phyloP scores from a whole-genome alignment of 2,113 vertebrate species.

The Drymodes brunneopygia region DNA sequence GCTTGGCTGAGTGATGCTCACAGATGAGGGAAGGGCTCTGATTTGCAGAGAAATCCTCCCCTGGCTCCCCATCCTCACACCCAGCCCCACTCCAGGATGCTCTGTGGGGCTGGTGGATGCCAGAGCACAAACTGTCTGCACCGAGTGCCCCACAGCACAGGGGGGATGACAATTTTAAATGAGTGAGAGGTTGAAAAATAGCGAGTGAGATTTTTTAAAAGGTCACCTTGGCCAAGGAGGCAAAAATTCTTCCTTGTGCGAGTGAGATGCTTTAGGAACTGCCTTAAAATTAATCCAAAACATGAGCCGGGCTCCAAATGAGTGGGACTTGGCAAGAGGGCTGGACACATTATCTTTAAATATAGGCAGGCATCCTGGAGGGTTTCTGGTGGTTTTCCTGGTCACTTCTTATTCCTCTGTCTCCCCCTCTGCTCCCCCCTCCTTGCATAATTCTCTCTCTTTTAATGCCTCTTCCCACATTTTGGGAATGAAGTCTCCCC shows the following conservation, averaged over 20 bases:
- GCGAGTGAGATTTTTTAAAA: constrained; percentile 21
- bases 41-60: neutral
- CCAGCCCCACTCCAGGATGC: neutral
- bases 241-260: neutral
- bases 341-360: constrained; percentile 50
- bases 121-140: neutral
- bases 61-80: neutral
- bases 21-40: neutral
- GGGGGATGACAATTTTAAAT: neutral
- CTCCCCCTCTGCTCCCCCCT: neutral
- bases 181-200: constrained; percentile 35
- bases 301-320: constrained; percentile 26
- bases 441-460: constrained; percentile 9
- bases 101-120: neutral
- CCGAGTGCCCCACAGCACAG: fast-evolving
- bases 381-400: constrained; percentile 55
- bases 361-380: constrained; percentile 41
- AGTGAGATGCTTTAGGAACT: constrained; percentile 43
- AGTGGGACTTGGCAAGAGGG: constrained; percentile 35
- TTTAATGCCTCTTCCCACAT: constrained; percentile 9
- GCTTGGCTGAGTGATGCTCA: neutral
- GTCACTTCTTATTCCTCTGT: constrained; percentile 21
- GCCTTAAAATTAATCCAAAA: constrained; percentile 54
- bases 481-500: neutral
- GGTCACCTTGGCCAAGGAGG: constrained; percentile 38